phyloP scores from a whole-genome alignment of 92 coral and sea anemone genomes.

The Porites lobata region DNA sequence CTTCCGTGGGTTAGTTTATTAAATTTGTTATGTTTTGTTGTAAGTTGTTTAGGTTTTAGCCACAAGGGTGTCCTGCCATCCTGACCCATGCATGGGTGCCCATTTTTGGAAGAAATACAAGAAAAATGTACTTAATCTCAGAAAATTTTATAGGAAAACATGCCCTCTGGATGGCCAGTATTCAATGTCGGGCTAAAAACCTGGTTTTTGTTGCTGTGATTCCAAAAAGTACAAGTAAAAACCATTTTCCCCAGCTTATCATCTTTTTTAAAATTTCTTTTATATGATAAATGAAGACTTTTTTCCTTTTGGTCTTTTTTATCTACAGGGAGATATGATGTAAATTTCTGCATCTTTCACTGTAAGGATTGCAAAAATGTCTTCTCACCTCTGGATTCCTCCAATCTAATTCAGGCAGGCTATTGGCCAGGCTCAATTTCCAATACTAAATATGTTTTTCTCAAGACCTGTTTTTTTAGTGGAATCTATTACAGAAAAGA shows the following conservation, averaged over 20 bases:
- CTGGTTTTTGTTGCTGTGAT: too few relatives aligned
- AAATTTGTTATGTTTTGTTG: too few relatives aligned
- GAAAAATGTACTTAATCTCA: too few relatives aligned
- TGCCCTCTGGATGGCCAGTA: too few relatives aligned
- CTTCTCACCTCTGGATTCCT: background rate
- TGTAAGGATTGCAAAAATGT: background rate
- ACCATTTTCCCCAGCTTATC: too few relatives aligned
- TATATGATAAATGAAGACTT: background rate
- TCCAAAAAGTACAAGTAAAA: too few relatives aligned
- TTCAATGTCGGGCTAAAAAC: too few relatives aligned
- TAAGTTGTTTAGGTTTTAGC: too few relatives aligned
- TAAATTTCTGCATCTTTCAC: background rate
- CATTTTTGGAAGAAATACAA: too few relatives aligned
- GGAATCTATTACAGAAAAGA: constrained; percentile 37
- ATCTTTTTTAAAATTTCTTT: background rate
- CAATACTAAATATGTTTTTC: constrained; percentile 29
- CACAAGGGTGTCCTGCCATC: too few relatives aligned
- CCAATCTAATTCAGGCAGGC: constrained; percentile 8
- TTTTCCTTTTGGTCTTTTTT: background rate
- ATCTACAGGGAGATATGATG: constrained; percentile 37
- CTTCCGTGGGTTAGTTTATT: constrained; percentile 5
- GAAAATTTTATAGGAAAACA: too few relatives aligned
- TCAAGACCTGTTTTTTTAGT: constrained; percentile 26
- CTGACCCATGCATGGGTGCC: too few relatives aligned
- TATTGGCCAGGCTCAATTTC: constrained; percentile 36